These are phyloP conservation scores for Arrhopalites spinosus DNA, from an alignment of 2,888 invertebrate species.

Conservation along the genomic window DNA sequence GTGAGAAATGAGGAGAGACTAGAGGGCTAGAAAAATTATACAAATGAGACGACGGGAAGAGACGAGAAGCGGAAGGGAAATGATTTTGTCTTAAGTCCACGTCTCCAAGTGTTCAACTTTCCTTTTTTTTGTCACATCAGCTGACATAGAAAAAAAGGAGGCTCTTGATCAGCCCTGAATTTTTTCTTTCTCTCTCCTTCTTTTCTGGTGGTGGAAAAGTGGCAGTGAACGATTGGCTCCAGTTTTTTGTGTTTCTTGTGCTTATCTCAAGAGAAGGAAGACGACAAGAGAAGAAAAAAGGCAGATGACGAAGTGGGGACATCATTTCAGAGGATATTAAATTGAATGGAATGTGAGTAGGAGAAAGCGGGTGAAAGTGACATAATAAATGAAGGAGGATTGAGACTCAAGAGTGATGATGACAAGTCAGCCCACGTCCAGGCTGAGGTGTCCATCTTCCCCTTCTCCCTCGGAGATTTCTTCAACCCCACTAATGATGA, in stretches of 20 bases:
- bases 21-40: background rate
- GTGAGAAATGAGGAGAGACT: too few relatives aligned
- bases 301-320: background rate
- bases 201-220: background rate
- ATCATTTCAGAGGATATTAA: background rate
- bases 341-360: background rate
- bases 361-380: conserved; percentile 12
- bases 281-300: background rate
- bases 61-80: background rate
- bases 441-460: too few relatives aligned
- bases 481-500: background rate
- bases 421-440: conserved; percentile 20
- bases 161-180: too few relatives aligned
- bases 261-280: background rate
- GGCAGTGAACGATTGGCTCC: background rate
- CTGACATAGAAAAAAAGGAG: too few relatives aligned
- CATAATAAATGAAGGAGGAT: conserved; percentile 31
- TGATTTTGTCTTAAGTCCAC: background rate
- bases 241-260: background rate
- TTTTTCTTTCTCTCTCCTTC: too few relatives aligned
- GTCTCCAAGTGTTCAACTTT: background rate
- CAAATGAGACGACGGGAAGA: conserved; percentile 1
- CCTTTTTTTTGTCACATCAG: too few relatives aligned
- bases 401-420: conserved; percentile 26
- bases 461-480: background rate